phyloP scores from a whole-genome alignment of 2,888 invertebrate species.

The Thera obeliscata region DNA sequence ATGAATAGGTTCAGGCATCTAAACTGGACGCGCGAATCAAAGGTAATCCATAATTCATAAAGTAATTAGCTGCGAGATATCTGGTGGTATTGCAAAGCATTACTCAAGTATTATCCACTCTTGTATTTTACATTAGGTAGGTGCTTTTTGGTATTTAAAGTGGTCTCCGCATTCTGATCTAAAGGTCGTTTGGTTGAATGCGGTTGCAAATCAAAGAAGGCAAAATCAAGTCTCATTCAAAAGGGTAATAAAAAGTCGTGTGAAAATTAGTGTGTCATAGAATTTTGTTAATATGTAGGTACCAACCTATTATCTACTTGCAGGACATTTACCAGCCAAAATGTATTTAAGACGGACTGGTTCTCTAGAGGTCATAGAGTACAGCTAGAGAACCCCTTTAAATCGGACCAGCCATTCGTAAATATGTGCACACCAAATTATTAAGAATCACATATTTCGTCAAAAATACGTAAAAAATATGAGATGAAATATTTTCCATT shows the following conservation, averaged over 20 bases:
- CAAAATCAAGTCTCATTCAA: neutral
- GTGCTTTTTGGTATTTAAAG: slow-evolving; percentile 15
- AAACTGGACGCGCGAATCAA: slow-evolving; percentile 24
- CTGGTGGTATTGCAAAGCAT: slow-evolving; percentile 29
- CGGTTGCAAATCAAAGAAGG: neutral
- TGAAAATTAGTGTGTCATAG: neutral
- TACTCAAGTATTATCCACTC: slow-evolving; percentile 33
- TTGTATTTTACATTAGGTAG: neutral
- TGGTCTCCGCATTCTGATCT: slow-evolving; percentile 10
- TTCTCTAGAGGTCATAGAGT: too few relatives aligned
- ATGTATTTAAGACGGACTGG: too few relatives aligned
- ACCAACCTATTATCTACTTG: too few relatives aligned
- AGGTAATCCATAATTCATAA: slow-evolving; percentile 31
- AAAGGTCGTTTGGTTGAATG: slow-evolving; percentile 6
- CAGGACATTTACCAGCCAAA: too few relatives aligned
- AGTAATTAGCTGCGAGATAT: slow-evolving; percentile 32
- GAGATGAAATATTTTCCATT: slow-evolving; percentile 36
- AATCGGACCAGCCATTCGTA: too few relatives aligned
- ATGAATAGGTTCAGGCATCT: slow-evolving; percentile 24
- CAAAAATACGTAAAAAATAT: slow-evolving; percentile 3
- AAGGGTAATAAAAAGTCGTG: slow-evolving; percentile 5
- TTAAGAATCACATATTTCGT: too few relatives aligned
- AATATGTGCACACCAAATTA: too few relatives aligned
- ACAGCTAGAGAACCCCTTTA: too few relatives aligned
- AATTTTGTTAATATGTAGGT: neutral